These are phyloP conservation scores for Lynx canadensis DNA, from an alignment of 2,113 vertebrate species.

Conservation along the genomic window DNA sequence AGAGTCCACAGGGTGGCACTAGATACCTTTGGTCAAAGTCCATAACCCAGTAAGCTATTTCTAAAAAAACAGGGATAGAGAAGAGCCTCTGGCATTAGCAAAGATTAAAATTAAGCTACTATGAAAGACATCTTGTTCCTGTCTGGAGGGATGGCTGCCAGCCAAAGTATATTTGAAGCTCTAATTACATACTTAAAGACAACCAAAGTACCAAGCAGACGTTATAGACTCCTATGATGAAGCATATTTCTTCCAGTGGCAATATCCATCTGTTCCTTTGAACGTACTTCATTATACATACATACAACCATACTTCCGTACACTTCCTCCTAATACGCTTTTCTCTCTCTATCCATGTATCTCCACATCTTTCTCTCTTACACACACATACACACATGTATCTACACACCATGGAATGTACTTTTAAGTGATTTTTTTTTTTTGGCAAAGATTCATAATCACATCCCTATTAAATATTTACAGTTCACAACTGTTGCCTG, in stretches of 20 bases:
- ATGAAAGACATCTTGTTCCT: conserved; percentile 70
- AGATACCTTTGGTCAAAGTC: conserved; percentile 60
- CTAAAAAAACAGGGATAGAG: conserved; percentile 75
- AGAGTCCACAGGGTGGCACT: conserved; percentile 69
- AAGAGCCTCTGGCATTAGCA: conserved; percentile 54
- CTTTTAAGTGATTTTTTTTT: neutral
- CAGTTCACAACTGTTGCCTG: neutral
- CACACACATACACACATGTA: neutral
- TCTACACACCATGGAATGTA: neutral
- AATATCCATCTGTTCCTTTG: conserved; percentile 44
- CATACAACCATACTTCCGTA: neutral
- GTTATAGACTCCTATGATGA: neutral
- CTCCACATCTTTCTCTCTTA: neutral
- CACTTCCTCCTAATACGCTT: neutral
- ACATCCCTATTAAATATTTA: neutral
- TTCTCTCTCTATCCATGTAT: neutral
- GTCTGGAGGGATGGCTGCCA: conserved; percentile 66
- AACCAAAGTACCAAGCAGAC: conserved; percentile 65
- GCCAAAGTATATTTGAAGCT: neutral
- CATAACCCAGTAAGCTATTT: conserved; percentile 44
- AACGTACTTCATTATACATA: neutral
- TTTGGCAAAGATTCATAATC: neutral
- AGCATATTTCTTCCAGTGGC: conserved; percentile 33
- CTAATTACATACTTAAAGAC: conserved; percentile 69
- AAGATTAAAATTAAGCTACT: conserved; percentile 74